A percentile compares a stretch with the other conserved stretches of the same genome.
phyloP scores from a whole-genome alignment of 2,113 vertebrate genomes.

The Motacilla tschutschensis region DNA sequence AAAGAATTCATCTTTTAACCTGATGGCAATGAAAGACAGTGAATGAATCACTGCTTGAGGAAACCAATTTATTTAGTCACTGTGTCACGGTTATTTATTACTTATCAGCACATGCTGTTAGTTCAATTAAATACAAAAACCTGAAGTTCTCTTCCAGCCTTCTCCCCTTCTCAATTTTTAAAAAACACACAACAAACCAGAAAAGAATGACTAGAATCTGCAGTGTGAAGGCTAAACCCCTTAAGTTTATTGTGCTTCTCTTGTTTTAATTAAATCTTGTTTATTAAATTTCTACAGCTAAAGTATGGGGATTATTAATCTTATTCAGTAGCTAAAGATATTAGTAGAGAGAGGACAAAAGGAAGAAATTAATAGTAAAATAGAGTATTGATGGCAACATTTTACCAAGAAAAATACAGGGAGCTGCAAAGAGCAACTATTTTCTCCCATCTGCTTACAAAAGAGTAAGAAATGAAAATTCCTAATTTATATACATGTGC shows the following conservation, averaged over 20 bases:
- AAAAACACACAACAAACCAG: slow-evolving; percentile 53
- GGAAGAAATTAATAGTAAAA: slow-evolving; percentile 30
- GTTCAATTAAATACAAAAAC: slow-evolving; percentile 85
- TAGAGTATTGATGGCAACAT: not conserved
- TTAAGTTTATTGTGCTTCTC: slow-evolving; percentile 49
- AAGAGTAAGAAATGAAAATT: not conserved
- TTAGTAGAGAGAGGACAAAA: not conserved
- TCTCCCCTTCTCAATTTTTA: slow-evolving; percentile 1
- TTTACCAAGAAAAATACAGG: slow-evolving; percentile 9
- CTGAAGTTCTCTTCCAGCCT: slow-evolving; percentile 46
- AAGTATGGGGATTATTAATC: slow-evolving; percentile 49
- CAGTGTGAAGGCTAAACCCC: slow-evolving; percentile 27
- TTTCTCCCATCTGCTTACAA: not conserved
- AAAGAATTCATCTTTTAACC: slow-evolving; percentile 71
- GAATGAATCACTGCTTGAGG: slow-evolving; percentile 81
- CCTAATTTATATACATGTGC: not conserved
- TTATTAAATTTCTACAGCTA: slow-evolving; percentile 52
- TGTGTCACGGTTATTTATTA: slow-evolving; percentile 87
- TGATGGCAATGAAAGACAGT: slow-evolving; percentile 81
- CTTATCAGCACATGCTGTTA: slow-evolving; percentile 83
- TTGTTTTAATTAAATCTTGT: slow-evolving; percentile 59
- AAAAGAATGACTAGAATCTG: slow-evolving; percentile 49
- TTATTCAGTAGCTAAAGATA: slow-evolving; percentile 43
- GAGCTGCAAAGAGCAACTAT: not conserved
- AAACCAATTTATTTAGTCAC: slow-evolving; percentile 89